Conservation (phyloP, 1,140 invertebrate genomes). For the Tachypleus tridentatus region DNA sequence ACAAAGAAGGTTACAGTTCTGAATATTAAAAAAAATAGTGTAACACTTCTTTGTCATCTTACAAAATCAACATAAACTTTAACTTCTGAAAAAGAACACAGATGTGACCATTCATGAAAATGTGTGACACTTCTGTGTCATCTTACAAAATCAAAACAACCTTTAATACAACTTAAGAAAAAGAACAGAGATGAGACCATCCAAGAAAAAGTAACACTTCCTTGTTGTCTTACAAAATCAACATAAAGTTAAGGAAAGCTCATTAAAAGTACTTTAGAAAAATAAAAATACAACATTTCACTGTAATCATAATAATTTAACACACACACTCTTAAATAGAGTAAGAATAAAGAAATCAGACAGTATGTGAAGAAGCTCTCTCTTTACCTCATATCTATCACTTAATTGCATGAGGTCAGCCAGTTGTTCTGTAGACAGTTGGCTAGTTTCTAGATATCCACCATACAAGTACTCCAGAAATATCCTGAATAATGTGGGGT, state of each 20-base stretch:
- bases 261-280: too few species aligned
- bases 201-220: not conserved
- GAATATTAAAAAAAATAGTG: not conserved
- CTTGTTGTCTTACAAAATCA: not conserved
- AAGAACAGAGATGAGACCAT: too few species aligned
- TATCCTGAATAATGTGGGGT: conserved; percentile 45
- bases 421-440: conserved; percentile 44
- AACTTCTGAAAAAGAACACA: too few species aligned
- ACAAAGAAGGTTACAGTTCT: too few species aligned
- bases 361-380: conserved; percentile 1
- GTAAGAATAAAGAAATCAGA: not conserved
- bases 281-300: too few species aligned
- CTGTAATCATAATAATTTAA: too few species aligned
- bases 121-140: not conserved
- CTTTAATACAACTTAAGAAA: too few species aligned
- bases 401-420: conserved; percentile 48
- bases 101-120: too few species aligned
- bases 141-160: not conserved
- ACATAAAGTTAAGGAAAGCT: not conserved
- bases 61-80: not conserved
- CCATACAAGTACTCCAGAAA: conserved; percentile 52
- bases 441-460: conserved; percentile 40
- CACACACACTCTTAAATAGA: too few species aligned
- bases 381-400: conserved; percentile 37
- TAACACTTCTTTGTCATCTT: not conserved